Evolutionary conservation across 2,888 invertebrate genomes (phyloP).

Genomic region (Melinopterus prodromus): DNA sequence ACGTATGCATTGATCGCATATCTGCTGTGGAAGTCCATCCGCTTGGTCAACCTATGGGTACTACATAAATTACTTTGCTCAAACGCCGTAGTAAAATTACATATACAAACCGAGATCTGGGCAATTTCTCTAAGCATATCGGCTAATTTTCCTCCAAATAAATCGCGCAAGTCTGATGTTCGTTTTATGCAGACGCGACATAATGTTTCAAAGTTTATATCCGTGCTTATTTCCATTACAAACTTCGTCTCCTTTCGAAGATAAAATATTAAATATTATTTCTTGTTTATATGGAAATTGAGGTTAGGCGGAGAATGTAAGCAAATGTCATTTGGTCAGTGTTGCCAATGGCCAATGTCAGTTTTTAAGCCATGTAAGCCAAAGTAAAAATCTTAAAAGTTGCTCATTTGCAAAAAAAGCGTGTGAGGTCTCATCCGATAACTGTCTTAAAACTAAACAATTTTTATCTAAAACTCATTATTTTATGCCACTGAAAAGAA

Average conservation of each 20-base stretch:
- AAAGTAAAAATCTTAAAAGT: too few relatives aligned
- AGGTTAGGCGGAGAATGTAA: too few relatives aligned
- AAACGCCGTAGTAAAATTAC: background rate
- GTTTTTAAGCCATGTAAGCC: too few relatives aligned
- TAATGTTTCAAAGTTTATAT: background rate
- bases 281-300: too few relatives aligned
- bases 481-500: too few relatives aligned
- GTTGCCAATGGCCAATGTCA: too few relatives aligned
- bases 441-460: too few relatives aligned
- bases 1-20: slow-evolving; percentile 10
- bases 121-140: background rate
- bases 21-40: slow-evolving; percentile 20
- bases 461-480: too few relatives aligned
- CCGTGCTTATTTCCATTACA: background rate
- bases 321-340: too few relatives aligned
- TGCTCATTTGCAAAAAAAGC: too few relatives aligned
- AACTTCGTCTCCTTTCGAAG: background rate
- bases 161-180: background rate
- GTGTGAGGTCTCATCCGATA: too few relatives aligned
- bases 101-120: background rate
- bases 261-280: too few relatives aligned
- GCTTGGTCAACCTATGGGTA: slow-evolving; percentile 16
- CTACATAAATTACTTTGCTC: background rate
- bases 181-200: background rate
- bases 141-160: background rate